phyloP scores from a whole-genome alignment of 2,113 vertebrate genomes.

The Camelus bactrianus region DNA sequence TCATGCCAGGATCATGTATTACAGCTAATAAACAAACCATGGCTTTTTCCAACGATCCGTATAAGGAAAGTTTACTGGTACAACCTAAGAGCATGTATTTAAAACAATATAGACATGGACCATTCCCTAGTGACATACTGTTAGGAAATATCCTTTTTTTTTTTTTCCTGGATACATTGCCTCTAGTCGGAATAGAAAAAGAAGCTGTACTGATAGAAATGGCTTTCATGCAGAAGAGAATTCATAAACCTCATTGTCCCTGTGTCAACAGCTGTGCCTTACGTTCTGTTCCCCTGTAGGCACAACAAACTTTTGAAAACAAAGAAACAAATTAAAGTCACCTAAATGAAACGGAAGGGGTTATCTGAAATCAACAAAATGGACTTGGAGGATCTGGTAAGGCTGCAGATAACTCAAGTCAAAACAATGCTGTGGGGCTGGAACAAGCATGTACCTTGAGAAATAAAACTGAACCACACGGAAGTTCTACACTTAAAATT shows the following conservation, averaged over 20 bases:
- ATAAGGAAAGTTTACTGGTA: background rate
- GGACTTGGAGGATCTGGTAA: background rate
- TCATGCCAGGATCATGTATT: conserved; percentile 42
- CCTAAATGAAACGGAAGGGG: conserved; percentile 65
- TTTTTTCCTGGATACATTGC: background rate
- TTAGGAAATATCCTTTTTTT: background rate
- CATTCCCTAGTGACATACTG: background rate
- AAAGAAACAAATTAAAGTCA: background rate
- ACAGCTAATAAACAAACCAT: background rate
- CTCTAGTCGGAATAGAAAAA: conserved; percentile 50
- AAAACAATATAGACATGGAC: background rate
- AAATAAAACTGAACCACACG: conserved; percentile 61
- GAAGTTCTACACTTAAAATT: conserved; percentile 67
- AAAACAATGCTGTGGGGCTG: conserved; percentile 65
- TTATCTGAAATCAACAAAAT: conserved; percentile 65
- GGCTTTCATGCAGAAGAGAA: conserved; percentile 32
- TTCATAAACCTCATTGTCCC: conserved; percentile 34
- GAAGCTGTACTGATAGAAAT: background rate
- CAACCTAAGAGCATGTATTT: conserved; percentile 15
- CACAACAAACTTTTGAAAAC: conserved; percentile 2
- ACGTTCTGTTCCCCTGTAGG: conserved; percentile 69
- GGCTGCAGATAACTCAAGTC: conserved; percentile 66
- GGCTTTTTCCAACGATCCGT: background rate
- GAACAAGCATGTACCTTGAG: conserved; percentile 70
- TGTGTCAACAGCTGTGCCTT: conserved; percentile 12